Base-by-base conservation (phyloP, 2,888 invertebrate species). In the Nemurella pictetii region DNA sequence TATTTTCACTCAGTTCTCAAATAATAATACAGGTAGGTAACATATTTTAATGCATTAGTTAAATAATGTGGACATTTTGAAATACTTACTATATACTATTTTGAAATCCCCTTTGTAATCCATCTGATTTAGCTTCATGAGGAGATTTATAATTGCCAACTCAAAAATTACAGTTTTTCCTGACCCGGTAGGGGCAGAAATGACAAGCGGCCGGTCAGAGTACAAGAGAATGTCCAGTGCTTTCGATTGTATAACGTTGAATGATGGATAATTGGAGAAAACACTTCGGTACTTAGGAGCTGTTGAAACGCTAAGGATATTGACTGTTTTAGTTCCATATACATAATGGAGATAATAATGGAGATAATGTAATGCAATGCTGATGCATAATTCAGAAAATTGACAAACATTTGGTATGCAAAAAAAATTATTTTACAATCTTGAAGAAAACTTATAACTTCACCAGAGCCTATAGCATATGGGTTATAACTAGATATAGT, bases 121-220 rank as follows among this genome's bases (percentile, higher is more conserved):
- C 78, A 88, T 89, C 28, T 90, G 90, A 87, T 92, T 92, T 74
- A 92, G 88, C 73, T 92, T 90, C 90, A 93, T 93, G 5, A 96
- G 89, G 36, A 95, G 89, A 85, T 94, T 92, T 0, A 95, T 91
- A 85, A 96, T 94, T 0, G 96, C 95, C 90, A 96, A 91, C 91
- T 96, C 96, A 90, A 96, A 96, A n/a, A 96, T 90, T 28, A 93
- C 94, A 0, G 96, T 96, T 90, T 96, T 96, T 0, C 96, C 96
- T 0, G 96, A 95, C 0, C 96, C 96, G 2, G 96, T 96, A 0
- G 96, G 96, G 0, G 96, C 95, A 86, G 95, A 94, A 0, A 96
- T 92, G 9, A 95, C 95, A 86, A 96, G 89, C 0, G 95, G 93
- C 88, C 93, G 92, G 90, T 96, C 95, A 93, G 94, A 91, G 89